Evolutionary conservation across 2,113 vertebrate species (phyloP), one percentile per base, ranked within the genome.

Genomic region (Desmodus rotundus): DNA sequence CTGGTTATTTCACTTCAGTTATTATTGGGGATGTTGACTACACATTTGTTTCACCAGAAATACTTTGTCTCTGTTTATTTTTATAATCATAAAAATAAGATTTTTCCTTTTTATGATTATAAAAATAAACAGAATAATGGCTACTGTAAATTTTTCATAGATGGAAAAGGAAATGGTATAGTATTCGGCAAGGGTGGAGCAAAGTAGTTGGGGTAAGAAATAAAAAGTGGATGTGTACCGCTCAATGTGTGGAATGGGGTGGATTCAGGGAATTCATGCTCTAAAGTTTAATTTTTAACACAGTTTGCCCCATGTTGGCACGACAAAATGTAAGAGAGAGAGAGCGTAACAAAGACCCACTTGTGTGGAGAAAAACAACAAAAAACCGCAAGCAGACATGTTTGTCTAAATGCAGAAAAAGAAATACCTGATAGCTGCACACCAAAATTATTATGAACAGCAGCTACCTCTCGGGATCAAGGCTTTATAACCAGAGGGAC

Each of bases 21-120:
- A 85, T 41, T 73, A 52, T 31, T 63, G 22, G 13, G 20, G 87
- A 52, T 88, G n/a, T 65, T 92, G 89, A 87, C 5, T 74, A 83
- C 9, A 38, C 14, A 83, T 89, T 38, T 86, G 36, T 89, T 63
- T 94, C 54, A n/a, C 8, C 81, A 41, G n/a, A 77, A 97, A 82
- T 76, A 33, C 28, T 80, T 84, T 91, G 43, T 88, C 36, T 89
- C 15, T 90, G 33, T 88, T 82, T 54, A 43, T 92, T 93, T 96
- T 95, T 24, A 50, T 24, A 61, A 31, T 80, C 26, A 87, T 70
- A 61, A 4, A 22, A 70, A 63, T 77, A 8, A 56, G 20, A 22
- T 22, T 22, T 56, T 22, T 56, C 19, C 19, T 22, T 26, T 58
- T 58, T 58, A 58, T 58, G 22, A 58, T 58, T 58, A 58, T 58